Evolutionary conservation across 2,888 invertebrate species (phyloP).

Genomic region (Drosophila mettleri): DNA sequence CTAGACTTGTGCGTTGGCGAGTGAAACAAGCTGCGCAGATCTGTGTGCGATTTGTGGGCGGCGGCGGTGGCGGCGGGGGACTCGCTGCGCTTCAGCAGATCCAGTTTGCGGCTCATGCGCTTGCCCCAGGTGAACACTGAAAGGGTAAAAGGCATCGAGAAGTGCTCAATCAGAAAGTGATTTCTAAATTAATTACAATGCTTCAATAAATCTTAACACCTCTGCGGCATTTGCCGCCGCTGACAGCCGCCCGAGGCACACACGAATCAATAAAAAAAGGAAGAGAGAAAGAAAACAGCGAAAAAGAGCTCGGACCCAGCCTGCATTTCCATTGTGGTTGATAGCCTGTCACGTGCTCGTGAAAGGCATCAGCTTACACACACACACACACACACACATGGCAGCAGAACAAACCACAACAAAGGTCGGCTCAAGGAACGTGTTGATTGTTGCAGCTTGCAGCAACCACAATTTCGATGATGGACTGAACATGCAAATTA

Average conservation of each 20-base stretch:
- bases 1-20: constrained; percentile 75
- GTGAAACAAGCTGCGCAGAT: constrained; percentile 85
- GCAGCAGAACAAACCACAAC: constrained; percentile 39
- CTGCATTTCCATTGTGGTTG: constrained; percentile 27
- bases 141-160: constrained; percentile 49
- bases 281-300: not conserved
- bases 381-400: not conserved
- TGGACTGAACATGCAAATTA: constrained; percentile 15
- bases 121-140: constrained; percentile 91
- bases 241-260: constrained; percentile 26
- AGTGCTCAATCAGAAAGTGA: constrained; percentile 57
- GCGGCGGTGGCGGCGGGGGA: constrained; percentile 59
- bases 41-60: constrained; percentile 86
- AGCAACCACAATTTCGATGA: constrained; percentile 31
- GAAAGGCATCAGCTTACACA: constrained; percentile 42
- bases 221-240: constrained; percentile 37
- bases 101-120: constrained; percentile 91
- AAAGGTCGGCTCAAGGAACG: constrained; percentile 37
- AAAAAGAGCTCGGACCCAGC: not conserved
- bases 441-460: constrained; percentile 23
- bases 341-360: constrained; percentile 41
- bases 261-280: not conserved
- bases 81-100: constrained; percentile 89
- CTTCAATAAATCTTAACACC: constrained; percentile 80
- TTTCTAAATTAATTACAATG: constrained; percentile 71